These are phyloP conservation scores for Eretmocerus hayati DNA, from an alignment of 2,888 invertebrate species.

Conservation along the genomic window DNA sequence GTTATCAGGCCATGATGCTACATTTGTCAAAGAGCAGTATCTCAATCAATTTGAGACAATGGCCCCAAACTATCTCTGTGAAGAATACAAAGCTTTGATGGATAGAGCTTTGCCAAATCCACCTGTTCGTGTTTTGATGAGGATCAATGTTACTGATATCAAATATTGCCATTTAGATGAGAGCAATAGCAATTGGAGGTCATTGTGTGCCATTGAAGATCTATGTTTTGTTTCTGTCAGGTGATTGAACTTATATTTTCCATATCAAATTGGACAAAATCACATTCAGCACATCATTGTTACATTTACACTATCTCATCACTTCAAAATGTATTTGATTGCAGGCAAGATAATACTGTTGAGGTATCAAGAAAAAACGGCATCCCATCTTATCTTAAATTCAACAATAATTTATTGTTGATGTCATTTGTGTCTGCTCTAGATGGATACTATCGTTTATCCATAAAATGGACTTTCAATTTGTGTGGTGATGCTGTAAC, in stretches of 20 bases:
- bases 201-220: conserved; percentile 72
- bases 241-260: conserved; percentile 24
- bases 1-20: conserved; percentile 58
- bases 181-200: conserved; percentile 30
- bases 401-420: conserved; percentile 59
- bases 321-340: conserved; percentile 4
- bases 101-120: conserved; percentile 55
- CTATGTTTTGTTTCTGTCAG: conserved; percentile 73
- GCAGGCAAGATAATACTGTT: conserved; percentile 59
- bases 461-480: conserved; percentile 86
- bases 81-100: conserved; percentile 63
- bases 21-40: conserved; percentile 71
- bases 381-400: conserved; percentile 69
- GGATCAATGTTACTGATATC: conserved; percentile 44
- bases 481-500: conserved; percentile 75
- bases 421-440: conserved; percentile 75
- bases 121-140: conserved; percentile 68
- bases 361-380: conserved; percentile 71
- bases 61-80: conserved; percentile 75
- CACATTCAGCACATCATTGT: not conserved
- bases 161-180: conserved; percentile 33
- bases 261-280: conserved; percentile 3
- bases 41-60: conserved; percentile 72
- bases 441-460: conserved; percentile 78
- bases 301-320: not conserved